Base-by-base conservation (phyloP, 2,888 invertebrate genomes). In the Cheilosia vernalis region DNA sequence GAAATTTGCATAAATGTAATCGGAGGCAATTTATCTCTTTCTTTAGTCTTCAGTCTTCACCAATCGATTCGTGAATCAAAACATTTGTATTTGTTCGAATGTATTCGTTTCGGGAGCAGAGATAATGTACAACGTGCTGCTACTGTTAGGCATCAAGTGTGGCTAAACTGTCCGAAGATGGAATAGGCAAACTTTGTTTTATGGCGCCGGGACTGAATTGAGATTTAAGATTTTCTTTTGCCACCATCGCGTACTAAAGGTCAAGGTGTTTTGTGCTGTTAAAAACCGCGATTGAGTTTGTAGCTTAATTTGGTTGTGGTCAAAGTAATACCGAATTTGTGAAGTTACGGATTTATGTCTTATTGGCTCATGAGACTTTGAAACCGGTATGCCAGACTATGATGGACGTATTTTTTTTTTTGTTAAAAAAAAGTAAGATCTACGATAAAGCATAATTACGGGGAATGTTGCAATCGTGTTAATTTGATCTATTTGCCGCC, bases 21-120 rank as follows among this genome's bases (percentile, higher is more conserved):
- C 51, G 33, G 19, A 13, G 37, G 33, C 37, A 51, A n/a, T 53
- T 53, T 69, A 44, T 77, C 60, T 51, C 15, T 49, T 53, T 30
- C 30, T 30, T 30, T 6, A 30, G n/a, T n/a, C n/a, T n/a, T n/a
- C n/a, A n/a, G 9, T 44, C 51, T 66, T 37, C 58, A 15, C 30
- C 30, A 73, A 58, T 51, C 56, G 64, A 56, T 47, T n/a, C n/a
- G n/a, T 40, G 51, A 33, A 76, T 53, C 21, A 44, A n/a, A 17
- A 60, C 15, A 19, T 63, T 61, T 61, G n/a, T 24, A 47, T 49
- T 24, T 21, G 24, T 55, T 27, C 24, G 2, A 19, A 47, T 27
- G 5, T 27, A 27, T 27, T 27, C 6, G 27, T 27, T 63, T 30
- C 2, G 10, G 30, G 13, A 53, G 27, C 10, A n/a, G 10, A 3